Base-by-base conservation (phyloP, 2,888 invertebrate genomes). In the Nymphalis c-album region DNA sequence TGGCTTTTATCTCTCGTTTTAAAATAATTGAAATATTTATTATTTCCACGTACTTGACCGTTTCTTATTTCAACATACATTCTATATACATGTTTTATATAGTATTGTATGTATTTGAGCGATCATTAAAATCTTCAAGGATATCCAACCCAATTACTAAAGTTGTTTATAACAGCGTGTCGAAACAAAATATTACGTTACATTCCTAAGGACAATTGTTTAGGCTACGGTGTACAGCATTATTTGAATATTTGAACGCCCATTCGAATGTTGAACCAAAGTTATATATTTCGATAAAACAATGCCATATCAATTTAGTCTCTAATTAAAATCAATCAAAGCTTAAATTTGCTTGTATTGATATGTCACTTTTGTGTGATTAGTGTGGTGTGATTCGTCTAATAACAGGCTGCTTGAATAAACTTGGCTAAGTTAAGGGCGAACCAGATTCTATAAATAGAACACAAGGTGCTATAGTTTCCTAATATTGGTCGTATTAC, bases 171-270 rank as follows among this genome's bases (percentile, higher is more conserved):
- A 67, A 67, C 68, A 64, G 64, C 67, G 74, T 75, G 73, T 63
- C 68, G 75, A 72, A 76, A 66, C 18, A 63, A 67, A 72, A 72
- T 73, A 69, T 73, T 64, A 68, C 65, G 31, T 64, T 60, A 73
- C 75, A 80, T 80, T 79, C 79, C 80, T 75, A 13, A 58, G 57
- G 69, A 74, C 78, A 75, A 80, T 80, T 78, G 79, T 82, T 82
- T 74, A 68, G 74, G 67, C 71, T 72, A 72, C 69, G 70, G 72
- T 62, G 66, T 75, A 75, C 77, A 74, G 72, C 77, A 81, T 81
- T 80, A 73, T 61, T 74, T 72, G 73, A 78, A 78, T 78, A 76
- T 63, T 79, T 78, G 68, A 74, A 75, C 77, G 76, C 77, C 77
- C 76, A 80, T 75, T 73, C 71, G 57, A 60, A 67, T 60, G 50